phyloP scores from a whole-genome alignment of 1,140 invertebrate genomes.

The Drosophila subpulchrella region DNA sequence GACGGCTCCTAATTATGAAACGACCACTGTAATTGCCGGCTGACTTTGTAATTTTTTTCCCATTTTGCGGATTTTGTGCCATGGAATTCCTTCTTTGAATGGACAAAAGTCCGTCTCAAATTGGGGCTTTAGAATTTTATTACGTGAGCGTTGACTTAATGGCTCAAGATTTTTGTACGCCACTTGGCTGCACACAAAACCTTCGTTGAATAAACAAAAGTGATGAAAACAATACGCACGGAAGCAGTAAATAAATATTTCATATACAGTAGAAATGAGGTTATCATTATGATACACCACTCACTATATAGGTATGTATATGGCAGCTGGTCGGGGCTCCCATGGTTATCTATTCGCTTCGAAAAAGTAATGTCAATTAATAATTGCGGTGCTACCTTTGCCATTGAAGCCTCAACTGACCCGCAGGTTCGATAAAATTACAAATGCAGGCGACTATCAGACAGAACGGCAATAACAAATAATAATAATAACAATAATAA shows the following conservation, averaged over 20 bases:
- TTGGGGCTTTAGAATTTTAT: conserved; percentile 66
- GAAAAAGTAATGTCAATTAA: conserved; percentile 60
- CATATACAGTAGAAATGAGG: conserved; percentile 22
- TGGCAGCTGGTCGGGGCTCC: conserved; percentile 30
- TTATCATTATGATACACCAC: conserved; percentile 30
- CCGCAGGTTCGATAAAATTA: conserved; percentile 51
- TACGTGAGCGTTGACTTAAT: conserved; percentile 72
- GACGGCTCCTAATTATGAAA: conserved; percentile 5
- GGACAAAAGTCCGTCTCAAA: conserved; percentile 29
- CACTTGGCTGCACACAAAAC: conserved; percentile 31
- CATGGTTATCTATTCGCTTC: conserved; percentile 45
- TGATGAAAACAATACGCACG: conserved; percentile 42
- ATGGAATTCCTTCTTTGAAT: conserved; percentile 64
- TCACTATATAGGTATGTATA: neutral
- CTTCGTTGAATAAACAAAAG: conserved; percentile 27
- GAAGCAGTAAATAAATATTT: conserved; percentile 44
- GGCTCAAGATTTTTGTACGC: conserved; percentile 38
- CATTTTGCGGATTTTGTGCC: conserved; percentile 53
- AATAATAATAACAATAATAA: conserved; percentile 20
- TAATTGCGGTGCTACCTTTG: conserved; percentile 26
- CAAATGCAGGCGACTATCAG: conserved; percentile 42
- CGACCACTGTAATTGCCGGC: conserved; percentile 18
- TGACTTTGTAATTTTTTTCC: conserved; percentile 10
- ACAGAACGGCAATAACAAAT: conserved; percentile 27
- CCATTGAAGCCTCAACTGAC: conserved; percentile 13